Evolutionary conservation across 2,797 vertebrate species (phyloP).

Genomic region (Poecilia picta): DNA sequence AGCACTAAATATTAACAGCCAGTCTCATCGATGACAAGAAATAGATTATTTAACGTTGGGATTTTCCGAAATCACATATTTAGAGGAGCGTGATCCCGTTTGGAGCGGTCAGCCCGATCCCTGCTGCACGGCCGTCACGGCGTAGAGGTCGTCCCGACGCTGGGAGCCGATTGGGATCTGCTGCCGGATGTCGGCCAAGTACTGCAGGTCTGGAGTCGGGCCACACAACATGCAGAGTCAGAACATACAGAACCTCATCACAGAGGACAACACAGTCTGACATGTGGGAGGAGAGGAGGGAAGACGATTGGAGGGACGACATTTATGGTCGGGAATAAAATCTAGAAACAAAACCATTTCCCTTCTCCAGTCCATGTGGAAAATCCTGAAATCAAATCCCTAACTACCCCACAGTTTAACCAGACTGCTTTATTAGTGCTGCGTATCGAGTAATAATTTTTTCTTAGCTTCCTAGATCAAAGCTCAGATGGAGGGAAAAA

Average conservation of each 20-base stretch:
- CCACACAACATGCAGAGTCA: background rate
- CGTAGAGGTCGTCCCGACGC: constrained; percentile 89
- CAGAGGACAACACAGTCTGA: background rate
- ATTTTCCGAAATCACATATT: background rate
- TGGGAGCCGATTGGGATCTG: constrained; percentile 92
- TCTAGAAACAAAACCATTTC: background rate
- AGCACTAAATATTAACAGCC: background rate
- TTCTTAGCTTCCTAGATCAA: background rate
- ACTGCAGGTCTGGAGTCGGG: constrained; percentile 87
- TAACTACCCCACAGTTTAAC: background rate
- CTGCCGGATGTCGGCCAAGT: constrained; percentile 88
- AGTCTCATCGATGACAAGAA: background rate
- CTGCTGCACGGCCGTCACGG: constrained; percentile 67
- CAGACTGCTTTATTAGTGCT: too few species aligned
- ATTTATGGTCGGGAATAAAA: background rate
- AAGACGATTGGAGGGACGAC: background rate
- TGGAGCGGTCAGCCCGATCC: constrained; percentile 32
- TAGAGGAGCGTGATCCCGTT: background rate
- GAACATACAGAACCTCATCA: background rate
- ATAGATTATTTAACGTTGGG: background rate
- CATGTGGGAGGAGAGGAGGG: background rate
- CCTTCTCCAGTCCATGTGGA: background rate
- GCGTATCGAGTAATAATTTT: background rate
- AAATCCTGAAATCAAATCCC: background rate
- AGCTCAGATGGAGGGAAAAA: background rate